Base-by-base conservation (phyloP, 2,113 vertebrate species). In the Coptodon rendalli region DNA sequence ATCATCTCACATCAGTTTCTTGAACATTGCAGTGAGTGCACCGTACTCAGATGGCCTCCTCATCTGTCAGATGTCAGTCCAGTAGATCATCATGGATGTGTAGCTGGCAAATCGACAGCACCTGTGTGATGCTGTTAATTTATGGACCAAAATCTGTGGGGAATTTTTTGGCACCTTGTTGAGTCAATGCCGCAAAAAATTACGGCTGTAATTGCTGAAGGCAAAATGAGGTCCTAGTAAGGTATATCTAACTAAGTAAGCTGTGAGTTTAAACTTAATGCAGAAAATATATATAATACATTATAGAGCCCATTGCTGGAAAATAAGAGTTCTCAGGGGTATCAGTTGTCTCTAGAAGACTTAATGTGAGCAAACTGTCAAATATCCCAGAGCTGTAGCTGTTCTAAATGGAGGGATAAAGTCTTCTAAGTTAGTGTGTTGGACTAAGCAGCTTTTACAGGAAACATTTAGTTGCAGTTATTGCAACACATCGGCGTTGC, bases 81-180 rank as follows among this genome's bases (percentile, higher is more conserved):
- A 38, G 3, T 8, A 22, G 61, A 68, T 68, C 61, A 68, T 38
- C 34, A 38, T 68, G 61, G 34, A 68, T 68, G 61, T 38, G 61
- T n/a, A 68, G 61, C 61, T 38, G 19, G 61, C 61, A 68, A 68
- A 38, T 68, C 61, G 1, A 38, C 61, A 22, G 11, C 61, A 68
- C 61, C 63, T 1, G 19, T 68, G 63, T 22, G 19, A 66, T 38
- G 61, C 61, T 66, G 34, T 38, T 66, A 13, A 66, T 66, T 29
- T n/a, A 12, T 66, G 61, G 61, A 66, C 61, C 61, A 38, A 66
- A 66, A 38, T 38, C 34, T 66, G 61, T 38, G 3, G 61, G 61
- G 34, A 66, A 22, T 13, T 0, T 66, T 66, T 22, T 38, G 1
- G 7, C 19, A 0, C 38, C 0, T 19, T 66, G 61, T 22, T 66